phyloP scores from a whole-genome alignment of 2,797 vertebrate species.

The Rhabdomys pumilio region DNA sequence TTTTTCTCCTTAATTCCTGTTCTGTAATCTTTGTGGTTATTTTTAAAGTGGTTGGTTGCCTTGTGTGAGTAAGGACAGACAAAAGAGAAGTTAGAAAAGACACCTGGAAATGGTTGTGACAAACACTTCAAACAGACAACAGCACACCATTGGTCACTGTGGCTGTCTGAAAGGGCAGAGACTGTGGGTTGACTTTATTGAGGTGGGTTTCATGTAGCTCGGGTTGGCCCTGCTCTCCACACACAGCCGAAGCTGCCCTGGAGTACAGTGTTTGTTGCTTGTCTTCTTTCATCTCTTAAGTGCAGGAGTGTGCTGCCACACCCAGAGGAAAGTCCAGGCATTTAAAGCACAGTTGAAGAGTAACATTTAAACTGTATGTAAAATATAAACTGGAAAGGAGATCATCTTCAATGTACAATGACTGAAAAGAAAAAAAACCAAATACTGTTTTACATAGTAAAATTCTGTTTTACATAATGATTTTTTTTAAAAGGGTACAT shows the following conservation, averaged over 20 bases:
- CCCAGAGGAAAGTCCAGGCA: neutral
- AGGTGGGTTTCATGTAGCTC: neutral
- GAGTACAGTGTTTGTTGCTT: neutral
- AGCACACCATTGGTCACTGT: too few species aligned
- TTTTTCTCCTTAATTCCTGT: neutral
- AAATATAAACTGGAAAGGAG: conserved; percentile 38
- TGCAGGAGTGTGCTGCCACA: neutral
- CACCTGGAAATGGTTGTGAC: conserved; percentile 1
- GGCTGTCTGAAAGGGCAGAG: neutral
- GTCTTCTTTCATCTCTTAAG: neutral
- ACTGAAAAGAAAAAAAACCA: neutral
- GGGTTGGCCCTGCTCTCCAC: neutral
- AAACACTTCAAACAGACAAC: conserved; percentile 1
- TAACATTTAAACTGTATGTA: conserved; percentile 30
- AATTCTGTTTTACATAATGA: neutral
- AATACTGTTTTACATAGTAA: neutral
- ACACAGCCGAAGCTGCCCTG: neutral
- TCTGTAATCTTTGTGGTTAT: neutral
- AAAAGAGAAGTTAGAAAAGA: conserved; percentile 31
- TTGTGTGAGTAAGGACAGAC: neutral
- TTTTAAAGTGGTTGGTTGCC: neutral
- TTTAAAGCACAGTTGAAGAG: conserved; percentile 62
- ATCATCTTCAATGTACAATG: conserved; percentile 19
- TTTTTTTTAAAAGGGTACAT: neutral
- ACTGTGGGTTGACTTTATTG: neutral